Percentiles rank a stretch among this genome's conserved stretches.
These are phyloP conservation scores for Rugalucina vietnamica DNA, from an alignment of 2,888 invertebrate species.

Conservation along the genomic window DNA sequence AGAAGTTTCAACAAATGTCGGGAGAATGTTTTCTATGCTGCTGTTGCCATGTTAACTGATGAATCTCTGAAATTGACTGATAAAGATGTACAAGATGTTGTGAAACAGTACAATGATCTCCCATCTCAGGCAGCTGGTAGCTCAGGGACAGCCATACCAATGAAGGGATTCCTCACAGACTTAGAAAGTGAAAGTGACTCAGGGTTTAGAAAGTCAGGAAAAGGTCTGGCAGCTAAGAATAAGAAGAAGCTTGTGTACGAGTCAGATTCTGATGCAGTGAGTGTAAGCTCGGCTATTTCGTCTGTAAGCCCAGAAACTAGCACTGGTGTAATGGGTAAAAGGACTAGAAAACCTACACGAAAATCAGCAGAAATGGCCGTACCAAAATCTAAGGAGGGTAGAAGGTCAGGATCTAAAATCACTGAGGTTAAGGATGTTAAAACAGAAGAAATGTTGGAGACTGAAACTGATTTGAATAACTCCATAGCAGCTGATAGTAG, in stretches of 20 bases:
- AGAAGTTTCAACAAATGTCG: constrained; percentile 89
- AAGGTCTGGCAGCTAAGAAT: neutral
- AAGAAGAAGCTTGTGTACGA: neutral
- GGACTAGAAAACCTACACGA: neutral
- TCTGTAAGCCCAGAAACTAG: neutral
- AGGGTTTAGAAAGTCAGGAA: neutral
- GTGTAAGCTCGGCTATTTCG: neutral
- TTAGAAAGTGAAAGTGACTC: constrained; percentile 8
- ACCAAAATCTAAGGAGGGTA: neutral
- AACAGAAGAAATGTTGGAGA: neutral
- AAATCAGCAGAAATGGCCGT: neutral
- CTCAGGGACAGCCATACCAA: neutral
- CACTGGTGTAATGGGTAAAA: neutral
- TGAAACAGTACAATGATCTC: constrained; percentile 62
- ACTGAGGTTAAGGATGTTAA: neutral
- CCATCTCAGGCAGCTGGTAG: neutral
- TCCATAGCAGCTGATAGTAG: neutral
- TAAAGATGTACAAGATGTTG: constrained; percentile 84
- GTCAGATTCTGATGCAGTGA: constrained; percentile 1
- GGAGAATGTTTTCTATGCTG: constrained; percentile 97
- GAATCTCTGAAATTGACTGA: constrained; percentile 80
- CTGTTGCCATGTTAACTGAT: constrained; percentile 89
- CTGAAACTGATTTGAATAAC: neutral
- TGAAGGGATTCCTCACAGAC: neutral
- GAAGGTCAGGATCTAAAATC: neutral